Evolutionary conservation across 2,888 invertebrate genomes (phyloP), one percentile per base, ranked within the genome.

Genomic region (Lithosia quadra): DNA sequence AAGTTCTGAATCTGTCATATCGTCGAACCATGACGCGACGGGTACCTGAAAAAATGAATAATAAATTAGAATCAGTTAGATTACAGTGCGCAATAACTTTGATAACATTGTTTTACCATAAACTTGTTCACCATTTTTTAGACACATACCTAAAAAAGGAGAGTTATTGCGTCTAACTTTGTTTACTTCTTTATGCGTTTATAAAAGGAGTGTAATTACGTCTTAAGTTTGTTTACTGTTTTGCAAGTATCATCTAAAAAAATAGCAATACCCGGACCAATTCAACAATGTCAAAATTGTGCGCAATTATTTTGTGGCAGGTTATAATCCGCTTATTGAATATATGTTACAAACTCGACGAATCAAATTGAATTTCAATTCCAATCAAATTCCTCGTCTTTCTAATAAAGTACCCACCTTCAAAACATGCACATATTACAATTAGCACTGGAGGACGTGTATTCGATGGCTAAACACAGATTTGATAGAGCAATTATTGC

Each of bases 1-100:
- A 80, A 99, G 96, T 95, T 99, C 99, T 74, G 98, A 98, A 95
- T 99, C 99, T 88, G 97, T 97, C 97, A 98, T 98, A 95, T 99
- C 99, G 95, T 99, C 99, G 95, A 99, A 99, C 99, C 99, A 99
- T 80, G 99, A 99, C 90, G 98, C 98, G 81, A 99, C 99, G 89
- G 99, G 99, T 92, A 99, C 99, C 98, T 98, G 91, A 1, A 91
- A 91, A 71, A n/a, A 76, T 60, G 28, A 62, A 68, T 53, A 66
- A n/a, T n/a, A 33, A 55, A 39, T 56, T 55, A 58, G 13, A 33
- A 63, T 18, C 24, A n/a, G 21, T n/a, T 18, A 39, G 22, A 10
- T 33, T 11, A 36, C 15, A 55, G 24, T 18, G 24, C 24, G 21
- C 2, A 39, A n/a, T 57, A n/a, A n/a, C 49, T 49, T 49, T 49